phyloP scores from a whole-genome alignment of 2,113 vertebrate genomes.

The mouse (Mus musculus) region DNA sequence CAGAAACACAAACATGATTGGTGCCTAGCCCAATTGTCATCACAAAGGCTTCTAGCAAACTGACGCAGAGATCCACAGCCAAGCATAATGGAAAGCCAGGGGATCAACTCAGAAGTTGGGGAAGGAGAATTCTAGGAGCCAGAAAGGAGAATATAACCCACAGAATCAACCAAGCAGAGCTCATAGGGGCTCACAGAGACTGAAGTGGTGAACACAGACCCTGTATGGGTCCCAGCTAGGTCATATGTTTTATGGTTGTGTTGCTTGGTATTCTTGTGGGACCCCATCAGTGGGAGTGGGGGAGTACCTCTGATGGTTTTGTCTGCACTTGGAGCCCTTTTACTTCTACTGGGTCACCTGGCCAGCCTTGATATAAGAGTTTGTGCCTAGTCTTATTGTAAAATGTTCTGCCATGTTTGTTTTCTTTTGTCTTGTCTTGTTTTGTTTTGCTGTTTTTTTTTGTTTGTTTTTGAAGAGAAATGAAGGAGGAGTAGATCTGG shows the following conservation, averaged over 20 bases:
- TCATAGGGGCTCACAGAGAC: not conserved
- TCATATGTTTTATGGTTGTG: not conserved
- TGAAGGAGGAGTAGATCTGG: not conserved
- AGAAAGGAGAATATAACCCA: not conserved
- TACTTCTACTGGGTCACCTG: not conserved
- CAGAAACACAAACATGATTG: not conserved
- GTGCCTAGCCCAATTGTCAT: not conserved
- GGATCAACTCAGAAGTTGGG: not conserved
- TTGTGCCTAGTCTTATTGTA: not conserved
- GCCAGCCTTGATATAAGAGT: not conserved
- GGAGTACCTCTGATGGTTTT: not conserved
- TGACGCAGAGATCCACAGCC: not conserved
- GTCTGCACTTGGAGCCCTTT: not conserved
- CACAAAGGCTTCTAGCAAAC: not conserved
- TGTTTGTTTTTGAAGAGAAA: not conserved
- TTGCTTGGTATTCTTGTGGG: not conserved
- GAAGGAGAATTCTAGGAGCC: not conserved
- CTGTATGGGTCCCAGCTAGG: not conserved
- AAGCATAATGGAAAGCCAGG: not conserved
- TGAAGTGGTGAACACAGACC: fast-evolving
- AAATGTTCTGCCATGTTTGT: not conserved
- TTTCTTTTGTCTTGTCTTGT: too few relatives aligned
- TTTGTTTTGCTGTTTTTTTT: not conserved
- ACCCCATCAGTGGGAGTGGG: not conserved
- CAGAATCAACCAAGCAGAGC: not conserved